Evolutionary conservation across 2,113 vertebrate species (phyloP).

Genomic region (Mola mola): DNA sequence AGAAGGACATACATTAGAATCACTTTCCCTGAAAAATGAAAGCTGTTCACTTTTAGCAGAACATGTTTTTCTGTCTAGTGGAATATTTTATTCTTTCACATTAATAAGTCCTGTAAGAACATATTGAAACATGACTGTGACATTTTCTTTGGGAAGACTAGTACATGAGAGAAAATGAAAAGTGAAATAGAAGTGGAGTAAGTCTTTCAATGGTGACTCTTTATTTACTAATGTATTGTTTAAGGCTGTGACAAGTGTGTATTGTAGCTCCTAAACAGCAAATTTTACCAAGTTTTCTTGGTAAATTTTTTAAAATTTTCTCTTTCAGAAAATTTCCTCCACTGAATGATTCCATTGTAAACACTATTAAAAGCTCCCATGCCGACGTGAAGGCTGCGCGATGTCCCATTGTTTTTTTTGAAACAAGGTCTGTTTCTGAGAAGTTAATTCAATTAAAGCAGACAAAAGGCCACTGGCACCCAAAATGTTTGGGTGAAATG

Average conservation of each 20-base stretch:
- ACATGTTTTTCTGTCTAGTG: too few relatives aligned
- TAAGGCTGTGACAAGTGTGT: conserved; percentile 18
- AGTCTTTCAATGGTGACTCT: neutral
- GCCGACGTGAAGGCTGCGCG: conserved; percentile 27
- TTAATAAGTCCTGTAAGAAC: too few relatives aligned
- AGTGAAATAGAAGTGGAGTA: neutral
- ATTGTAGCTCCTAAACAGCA: conserved; percentile 6
- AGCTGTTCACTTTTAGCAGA: too few relatives aligned
- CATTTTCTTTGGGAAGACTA: too few relatives aligned
- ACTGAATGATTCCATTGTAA: conserved; percentile 45
- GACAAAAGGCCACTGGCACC: conserved; percentile 67
- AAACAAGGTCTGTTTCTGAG: conserved; percentile 53
- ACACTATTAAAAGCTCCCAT: conserved; percentile 46
- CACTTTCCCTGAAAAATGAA: too few relatives aligned
- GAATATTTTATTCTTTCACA: too few relatives aligned
- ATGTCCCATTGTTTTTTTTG: conserved; percentile 47
- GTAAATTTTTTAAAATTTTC: conserved; percentile 41
- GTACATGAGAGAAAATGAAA: too few relatives aligned
- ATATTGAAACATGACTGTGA: too few relatives aligned
- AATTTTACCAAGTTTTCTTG: conserved; percentile 31
- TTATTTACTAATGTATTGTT: conserved; percentile 5
- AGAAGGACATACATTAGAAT: too few relatives aligned
- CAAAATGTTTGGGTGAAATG: conserved; percentile 63
- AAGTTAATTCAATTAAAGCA: conserved; percentile 72
- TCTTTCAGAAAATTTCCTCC: conserved; percentile 22